Percentiles rank a stretch among this genome's conserved stretches.
phyloP scores from a whole-genome alignment of 2,113 vertebrate species.

The Naja naja region DNA sequence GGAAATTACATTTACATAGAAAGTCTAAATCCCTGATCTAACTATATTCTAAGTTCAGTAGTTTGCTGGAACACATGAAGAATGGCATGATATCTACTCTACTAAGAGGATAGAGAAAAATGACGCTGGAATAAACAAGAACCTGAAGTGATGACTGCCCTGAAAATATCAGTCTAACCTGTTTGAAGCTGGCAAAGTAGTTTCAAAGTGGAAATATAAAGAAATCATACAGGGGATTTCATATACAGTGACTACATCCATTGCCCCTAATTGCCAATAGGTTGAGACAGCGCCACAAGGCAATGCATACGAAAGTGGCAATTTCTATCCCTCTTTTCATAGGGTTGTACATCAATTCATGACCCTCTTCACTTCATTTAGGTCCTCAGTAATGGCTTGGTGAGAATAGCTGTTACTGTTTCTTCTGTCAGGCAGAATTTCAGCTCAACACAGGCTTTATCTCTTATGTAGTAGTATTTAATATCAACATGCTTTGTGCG shows the following conservation, averaged over 20 bases:
- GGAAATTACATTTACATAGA: not conserved
- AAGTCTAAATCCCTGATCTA: not conserved
- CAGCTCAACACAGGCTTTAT: not conserved
- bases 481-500: not conserved
- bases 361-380: not conserved
- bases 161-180: not conserved
- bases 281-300: not conserved
- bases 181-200: not conserved
- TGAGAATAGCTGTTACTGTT: not conserved
- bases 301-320: not conserved
- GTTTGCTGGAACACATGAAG: not conserved
- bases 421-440: not conserved
- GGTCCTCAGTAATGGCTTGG: not conserved
- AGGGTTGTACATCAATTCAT: not conserved
- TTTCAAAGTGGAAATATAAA: not conserved
- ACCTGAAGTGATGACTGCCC: not conserved
- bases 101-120: not conserved
- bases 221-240: not conserved
- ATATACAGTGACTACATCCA: not conserved
- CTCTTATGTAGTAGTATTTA: not conserved
- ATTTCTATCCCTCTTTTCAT: not conserved
- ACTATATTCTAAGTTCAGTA: not conserved
- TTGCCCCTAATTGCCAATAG: not conserved
- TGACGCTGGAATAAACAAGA: not conserved
- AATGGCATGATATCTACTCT: not conserved